Evolutionary conservation across 2,797 vertebrate genomes (phyloP), one percentile per base, ranked within the genome.

Genomic region (Prionace glauca): DNA sequence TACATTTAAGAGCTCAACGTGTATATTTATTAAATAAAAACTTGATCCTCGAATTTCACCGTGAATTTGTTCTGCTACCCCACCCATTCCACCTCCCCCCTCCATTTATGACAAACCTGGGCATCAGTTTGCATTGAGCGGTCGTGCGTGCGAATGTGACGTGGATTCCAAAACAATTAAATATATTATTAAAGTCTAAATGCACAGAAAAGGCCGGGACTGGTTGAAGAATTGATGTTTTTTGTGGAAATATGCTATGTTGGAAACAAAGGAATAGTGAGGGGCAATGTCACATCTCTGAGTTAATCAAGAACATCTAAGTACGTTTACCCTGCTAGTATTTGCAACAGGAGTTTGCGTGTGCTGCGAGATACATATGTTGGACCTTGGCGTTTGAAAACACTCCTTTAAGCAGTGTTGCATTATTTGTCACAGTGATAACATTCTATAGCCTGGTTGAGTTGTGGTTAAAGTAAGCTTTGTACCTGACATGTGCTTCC

Each of bases 351-450:
- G 20, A 92, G n/a, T 5, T 41, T 84, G 20, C 41, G 65, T 69
- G n/a, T 41, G 41, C 90, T 69, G 62, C n/a, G 36, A 62, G 32
- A 12, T 91, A 7, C 16, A 1, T 69, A 3, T 69, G 22, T 12
- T 92, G 62, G 22, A 7, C 18, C 18, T n/a, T 24, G 62, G 36
- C 65, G 67, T 67, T 24, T 67, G n/a, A 36, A 20, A 92, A 92
- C n/a, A n/a, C 90, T 67, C 41, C 24, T n/a, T 69, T 69, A 36
- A 69, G 90, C 20, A 36, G 62, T 24, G 90, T 69, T 67, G 32
- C n/a, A 91, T 92, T 41, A 69, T 92, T 92, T 69, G 16, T 92
- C 90, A 92, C 41, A 26, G 67, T 69, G n/a, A 69, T 92, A 8
- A 41, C 29, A 92, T 69, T 69, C 36, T 67, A 12, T 67, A 69